phyloP scores from a whole-genome alignment of 1,140 invertebrate species.

The Delia radicum region DNA sequence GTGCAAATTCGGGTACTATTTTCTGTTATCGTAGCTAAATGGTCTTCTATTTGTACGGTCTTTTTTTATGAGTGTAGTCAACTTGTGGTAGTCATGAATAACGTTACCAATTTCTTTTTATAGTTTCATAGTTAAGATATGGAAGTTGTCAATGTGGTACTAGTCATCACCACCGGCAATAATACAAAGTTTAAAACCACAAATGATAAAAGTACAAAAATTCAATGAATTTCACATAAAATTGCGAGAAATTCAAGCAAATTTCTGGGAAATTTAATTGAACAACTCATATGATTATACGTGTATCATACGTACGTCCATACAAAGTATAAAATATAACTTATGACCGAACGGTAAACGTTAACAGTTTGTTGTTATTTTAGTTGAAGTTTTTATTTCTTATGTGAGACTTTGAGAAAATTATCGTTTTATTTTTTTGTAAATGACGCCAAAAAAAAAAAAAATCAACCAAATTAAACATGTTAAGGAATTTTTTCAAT shows the following conservation, averaged over 20 bases:
- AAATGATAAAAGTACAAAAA: neutral
- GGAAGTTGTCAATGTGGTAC: too few species aligned
- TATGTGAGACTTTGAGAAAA: neutral
- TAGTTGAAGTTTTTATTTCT: neutral
- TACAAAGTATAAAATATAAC: neutral
- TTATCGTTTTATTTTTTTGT: neutral
- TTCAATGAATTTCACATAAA: conserved; percentile 54
- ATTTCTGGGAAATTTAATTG: conserved; percentile 50
- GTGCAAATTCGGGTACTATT: too few species aligned
- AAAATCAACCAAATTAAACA: neutral
- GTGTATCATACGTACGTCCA: neutral
- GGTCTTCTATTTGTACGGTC: too few species aligned
- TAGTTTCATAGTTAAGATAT: too few species aligned
- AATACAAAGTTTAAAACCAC: neutral
- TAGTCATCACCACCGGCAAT: too few species aligned
- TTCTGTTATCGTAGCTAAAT: too few species aligned
- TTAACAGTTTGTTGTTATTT: neutral
- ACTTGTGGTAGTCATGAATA: too few species aligned
- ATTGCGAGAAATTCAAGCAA: conserved; percentile 53
- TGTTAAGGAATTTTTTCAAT: conserved; percentile 1
- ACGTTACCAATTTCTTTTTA: too few species aligned
- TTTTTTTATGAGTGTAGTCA: too few species aligned
- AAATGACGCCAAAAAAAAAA: neutral
- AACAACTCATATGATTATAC: neutral
- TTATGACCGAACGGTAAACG: neutral